These are phyloP conservation scores for Eupsilia transversa DNA, from an alignment of 2,888 invertebrate species.

Conservation along the genomic window DNA sequence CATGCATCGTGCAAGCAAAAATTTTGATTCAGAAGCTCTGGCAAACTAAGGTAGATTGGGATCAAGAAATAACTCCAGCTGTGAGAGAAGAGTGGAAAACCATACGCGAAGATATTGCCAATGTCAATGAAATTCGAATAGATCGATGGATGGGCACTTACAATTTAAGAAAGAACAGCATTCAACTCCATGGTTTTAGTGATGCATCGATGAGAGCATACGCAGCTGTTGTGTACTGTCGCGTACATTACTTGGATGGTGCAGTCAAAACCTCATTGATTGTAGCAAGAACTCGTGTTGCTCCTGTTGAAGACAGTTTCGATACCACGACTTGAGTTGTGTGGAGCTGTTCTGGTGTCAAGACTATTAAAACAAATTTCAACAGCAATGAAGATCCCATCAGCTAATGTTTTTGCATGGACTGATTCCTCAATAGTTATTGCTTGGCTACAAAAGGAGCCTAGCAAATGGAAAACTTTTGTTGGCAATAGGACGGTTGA, in stretches of 20 bases:
- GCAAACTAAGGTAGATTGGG: constrained; percentile 7
- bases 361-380: neutral
- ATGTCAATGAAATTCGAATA: neutral
- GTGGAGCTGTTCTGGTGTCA: neutral
- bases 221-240: constrained; percentile 10
- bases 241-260: neutral
- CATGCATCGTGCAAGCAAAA: neutral
- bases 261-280: neutral
- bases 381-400: neutral
- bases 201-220: constrained; percentile 11
- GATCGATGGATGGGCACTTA: constrained; percentile 3
- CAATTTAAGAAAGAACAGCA: neutral
- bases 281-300: neutral
- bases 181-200: constrained; percentile 10
- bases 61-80: constrained; percentile 7
- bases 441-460: constrained; percentile 5
- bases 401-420: constrained; percentile 1
- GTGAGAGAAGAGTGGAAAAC: neutral
- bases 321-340: neutral
- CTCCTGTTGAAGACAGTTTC: neutral
- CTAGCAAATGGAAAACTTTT: constrained; percentile 6
- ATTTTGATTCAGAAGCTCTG: neutral
- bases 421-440: constrained; percentile 7
- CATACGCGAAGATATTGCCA: neutral
- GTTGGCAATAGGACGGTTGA: constrained; percentile 1